Base-by-base conservation (phyloP, 1,140 invertebrate species). In the Drosophila tropicalis region DNA sequence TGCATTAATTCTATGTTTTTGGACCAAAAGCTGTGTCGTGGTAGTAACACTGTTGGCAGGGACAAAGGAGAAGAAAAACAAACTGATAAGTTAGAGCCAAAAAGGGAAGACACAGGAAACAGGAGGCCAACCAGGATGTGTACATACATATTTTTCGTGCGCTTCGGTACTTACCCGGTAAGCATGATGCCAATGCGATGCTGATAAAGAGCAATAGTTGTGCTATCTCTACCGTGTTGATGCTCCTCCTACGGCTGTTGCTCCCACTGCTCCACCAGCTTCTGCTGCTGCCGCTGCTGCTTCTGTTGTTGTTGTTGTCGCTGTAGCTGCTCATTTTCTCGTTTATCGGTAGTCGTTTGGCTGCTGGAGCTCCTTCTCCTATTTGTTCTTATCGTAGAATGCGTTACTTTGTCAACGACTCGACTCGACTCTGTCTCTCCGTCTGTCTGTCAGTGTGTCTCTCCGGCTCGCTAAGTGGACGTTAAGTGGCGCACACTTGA, bases 141-240 rank as follows among this genome's bases (percentile, higher is more conserved):
- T 51, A 9, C 19, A 51, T 19, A 51, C 19, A 79, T 60, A 71
- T 39, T 12, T 67, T 68, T 62, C 57, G 44, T 61, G 57, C 69
- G 55, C 67, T 67, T 67, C 74, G 81, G 79, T 70, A 87, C 83
- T 87, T 87, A 87, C 83, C 83, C 84, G 79, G 80, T 80, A 87
- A 89, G 78, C 84, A 64, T 66, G 84, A 89, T 83, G 84, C 77
- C 76, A 89, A 81, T 83, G 72, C 77, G 65, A 87, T 73, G 83
- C 84, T 82, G 83, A 87, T 87, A 87, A 87, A 69, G 64, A 87
- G 84, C 84, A 87, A 83, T 87, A 87, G 83, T 86, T 83, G 82
- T 54, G 68, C 64, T 71, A 80, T 80, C 73, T 70, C 36, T 66
- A 51, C 64, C 57, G 66, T 79, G 73, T 66, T 57, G 70, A 32